Evolutionary conservation across 1,140 invertebrate species (phyloP).

Genomic region (Bombyx mori): DNA sequence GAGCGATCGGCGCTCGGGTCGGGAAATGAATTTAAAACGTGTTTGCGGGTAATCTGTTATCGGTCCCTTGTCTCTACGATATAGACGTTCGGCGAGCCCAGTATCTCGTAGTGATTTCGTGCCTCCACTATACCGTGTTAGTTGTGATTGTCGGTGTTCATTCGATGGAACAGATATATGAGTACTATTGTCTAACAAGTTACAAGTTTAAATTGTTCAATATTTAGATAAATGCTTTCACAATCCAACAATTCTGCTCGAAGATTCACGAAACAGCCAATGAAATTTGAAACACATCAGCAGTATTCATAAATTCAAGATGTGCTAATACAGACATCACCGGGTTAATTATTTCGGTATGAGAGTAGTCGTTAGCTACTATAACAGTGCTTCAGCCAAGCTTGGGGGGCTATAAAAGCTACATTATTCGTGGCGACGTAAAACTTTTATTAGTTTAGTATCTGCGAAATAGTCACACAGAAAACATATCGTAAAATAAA

Average conservation of each 20-base stretch:
- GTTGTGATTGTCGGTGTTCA: constrained; percentile 5
- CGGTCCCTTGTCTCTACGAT: constrained; percentile 68
- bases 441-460: constrained; percentile 71
- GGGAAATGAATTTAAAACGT: constrained; percentile 72
- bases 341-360: constrained; percentile 68
- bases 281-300: constrained; percentile 31
- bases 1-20: constrained; percentile 65
- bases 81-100: constrained; percentile 56
- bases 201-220: neutral
- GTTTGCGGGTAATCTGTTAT: constrained; percentile 72
- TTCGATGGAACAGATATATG: neutral
- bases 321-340: constrained; percentile 48
- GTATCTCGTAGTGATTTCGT: constrained; percentile 46
- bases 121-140: constrained; percentile 6
- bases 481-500: constrained; percentile 69
- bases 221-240: neutral
- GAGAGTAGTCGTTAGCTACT: constrained; percentile 63
- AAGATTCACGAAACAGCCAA: constrained; percentile 11
- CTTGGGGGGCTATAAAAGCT: constrained; percentile 59
- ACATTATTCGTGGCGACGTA: constrained; percentile 66
- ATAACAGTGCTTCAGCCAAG: constrained; percentile 58
- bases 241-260: neutral
- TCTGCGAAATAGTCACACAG: constrained; percentile 61
- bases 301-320: neutral
- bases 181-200: neutral